These are phyloP conservation scores for Aleiodes sp. DNA, from an alignment of 1,140 invertebrate genomes.

Conservation along the genomic window DNA sequence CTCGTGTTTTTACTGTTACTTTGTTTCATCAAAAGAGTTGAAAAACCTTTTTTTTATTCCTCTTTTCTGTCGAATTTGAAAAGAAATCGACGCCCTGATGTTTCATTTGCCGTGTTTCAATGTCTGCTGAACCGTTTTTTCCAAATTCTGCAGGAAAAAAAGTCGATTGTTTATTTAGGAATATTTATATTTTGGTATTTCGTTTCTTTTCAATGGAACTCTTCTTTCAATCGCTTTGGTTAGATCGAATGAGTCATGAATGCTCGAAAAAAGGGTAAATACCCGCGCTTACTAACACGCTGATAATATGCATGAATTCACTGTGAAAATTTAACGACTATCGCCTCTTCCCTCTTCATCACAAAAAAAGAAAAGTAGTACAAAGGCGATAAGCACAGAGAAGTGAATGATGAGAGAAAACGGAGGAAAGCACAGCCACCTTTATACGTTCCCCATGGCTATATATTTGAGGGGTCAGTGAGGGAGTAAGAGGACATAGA, in stretches of 20 bases:
- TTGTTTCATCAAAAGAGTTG: background rate
- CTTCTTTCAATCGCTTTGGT: too few species aligned
- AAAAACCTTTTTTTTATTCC: too few species aligned
- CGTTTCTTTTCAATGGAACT: too few species aligned
- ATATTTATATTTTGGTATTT: too few species aligned
- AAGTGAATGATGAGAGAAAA: background rate
- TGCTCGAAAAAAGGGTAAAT: background rate
- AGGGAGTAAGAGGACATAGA: too few species aligned
- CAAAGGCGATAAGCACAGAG: background rate
- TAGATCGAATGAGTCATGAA: background rate
- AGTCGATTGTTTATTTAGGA: too few species aligned
- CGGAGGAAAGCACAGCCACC: background rate
- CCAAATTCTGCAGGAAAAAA: too few species aligned
- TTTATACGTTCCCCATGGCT: background rate
- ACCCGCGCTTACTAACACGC: background rate
- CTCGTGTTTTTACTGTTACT: background rate
- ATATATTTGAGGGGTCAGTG: background rate
- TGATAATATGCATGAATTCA: background rate
- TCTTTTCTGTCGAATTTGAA: too few species aligned
- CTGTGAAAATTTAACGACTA: conserved; percentile 5
- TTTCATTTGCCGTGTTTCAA: too few species aligned
- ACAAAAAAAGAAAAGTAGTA: background rate
- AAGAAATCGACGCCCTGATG: too few species aligned
- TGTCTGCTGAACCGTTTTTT: too few species aligned
- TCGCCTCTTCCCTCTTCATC: background rate